Percentiles rank a stretch among this genome's conserved stretches.
Evolutionary conservation across 2,888 invertebrate genomes (phyloP).

Genomic region (Amiota communis): DNA sequence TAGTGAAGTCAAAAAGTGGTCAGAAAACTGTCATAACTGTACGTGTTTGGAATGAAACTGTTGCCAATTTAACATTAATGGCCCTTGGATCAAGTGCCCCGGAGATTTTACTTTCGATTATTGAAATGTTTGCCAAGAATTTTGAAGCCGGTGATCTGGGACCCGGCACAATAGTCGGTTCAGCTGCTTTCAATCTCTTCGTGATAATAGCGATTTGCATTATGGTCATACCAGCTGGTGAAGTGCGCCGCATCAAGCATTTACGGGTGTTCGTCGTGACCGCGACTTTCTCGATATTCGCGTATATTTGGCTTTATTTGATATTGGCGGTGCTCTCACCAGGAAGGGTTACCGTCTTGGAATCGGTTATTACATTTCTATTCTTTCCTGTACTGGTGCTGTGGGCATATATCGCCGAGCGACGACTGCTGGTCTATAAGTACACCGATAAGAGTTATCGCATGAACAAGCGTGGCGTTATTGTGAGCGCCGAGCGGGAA

Average conservation of each 20-base stretch:
- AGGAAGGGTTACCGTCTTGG: slow-evolving; percentile 96
- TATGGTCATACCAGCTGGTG: slow-evolving; percentile 90
- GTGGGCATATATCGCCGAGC: slow-evolving; percentile 97
- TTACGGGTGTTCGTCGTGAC: slow-evolving; percentile 98
- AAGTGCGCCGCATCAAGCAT: slow-evolving; percentile 95
- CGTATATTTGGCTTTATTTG: slow-evolving; percentile 98
- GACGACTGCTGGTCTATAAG: slow-evolving; percentile 87
- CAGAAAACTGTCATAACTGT: slow-evolving; percentile 92
- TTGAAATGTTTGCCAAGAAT: slow-evolving; percentile 96
- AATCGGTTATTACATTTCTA: slow-evolving; percentile 93
- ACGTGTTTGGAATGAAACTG: slow-evolving; percentile 99
- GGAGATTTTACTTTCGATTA: slow-evolving; percentile 96
- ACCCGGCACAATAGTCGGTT: slow-evolving; percentile 98
- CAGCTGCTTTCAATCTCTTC: slow-evolving; percentile 98
- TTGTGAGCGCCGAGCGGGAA: slow-evolving; percentile 89
- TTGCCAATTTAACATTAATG: slow-evolving; percentile 98
- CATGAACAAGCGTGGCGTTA: slow-evolving; percentile 91
- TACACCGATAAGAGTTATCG: slow-evolving; percentile 91
- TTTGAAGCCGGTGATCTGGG: slow-evolving; percentile 98
- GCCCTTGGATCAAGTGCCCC: slow-evolving; percentile 98
- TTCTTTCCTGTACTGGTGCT: slow-evolving; percentile 98
- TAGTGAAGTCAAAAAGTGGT: slow-evolving; percentile 90
- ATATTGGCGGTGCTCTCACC: slow-evolving; percentile 92
- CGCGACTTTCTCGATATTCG: slow-evolving; percentile 97
- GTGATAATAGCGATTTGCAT: slow-evolving; percentile 98